Conservation (phyloP, 2,113 vertebrate species). For the Taxidea taxus region DNA sequence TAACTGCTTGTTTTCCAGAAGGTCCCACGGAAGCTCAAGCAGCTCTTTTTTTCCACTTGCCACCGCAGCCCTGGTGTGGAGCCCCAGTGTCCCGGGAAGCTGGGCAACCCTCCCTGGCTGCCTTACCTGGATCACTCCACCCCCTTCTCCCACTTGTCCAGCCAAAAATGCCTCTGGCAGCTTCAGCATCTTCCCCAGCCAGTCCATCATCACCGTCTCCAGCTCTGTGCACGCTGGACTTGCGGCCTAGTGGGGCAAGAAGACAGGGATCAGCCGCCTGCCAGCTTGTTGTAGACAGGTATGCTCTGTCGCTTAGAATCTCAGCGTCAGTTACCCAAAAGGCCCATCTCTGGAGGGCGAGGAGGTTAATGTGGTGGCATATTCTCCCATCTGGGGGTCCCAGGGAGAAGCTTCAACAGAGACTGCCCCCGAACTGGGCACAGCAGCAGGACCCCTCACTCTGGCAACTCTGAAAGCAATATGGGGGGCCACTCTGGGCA, state of each 20-base stretch:
- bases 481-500: background rate
- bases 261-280: background rate
- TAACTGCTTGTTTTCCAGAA: too few relatives aligned
- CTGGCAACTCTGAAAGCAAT: accelerated
- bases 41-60: too few relatives aligned
- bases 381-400: accelerated
- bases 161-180: slow-evolving; percentile 93
- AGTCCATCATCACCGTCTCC: slow-evolving; percentile 97
- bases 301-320: too few relatives aligned
- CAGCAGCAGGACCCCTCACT: accelerated
- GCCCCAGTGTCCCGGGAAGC: accelerated
- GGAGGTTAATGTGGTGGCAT: accelerated
- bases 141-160: slow-evolving; percentile 86
- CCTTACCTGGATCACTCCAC: slow-evolving; percentile 96
- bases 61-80: background rate
- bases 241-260: slow-evolving; percentile 84
- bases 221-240: slow-evolving; percentile 97
- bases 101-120: accelerated
- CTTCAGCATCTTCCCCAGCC: slow-evolving; percentile 95
- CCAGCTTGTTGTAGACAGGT: background rate
- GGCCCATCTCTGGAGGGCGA: too few relatives aligned
- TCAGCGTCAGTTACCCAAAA: background rate
- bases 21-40: background rate
- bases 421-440: accelerated
- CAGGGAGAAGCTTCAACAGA: background rate